Percentiles rank a stretch among this genome's conserved stretches.
These are phyloP conservation scores for Empis livida DNA, from an alignment of 2,888 invertebrate species.

Conservation along the genomic window DNA sequence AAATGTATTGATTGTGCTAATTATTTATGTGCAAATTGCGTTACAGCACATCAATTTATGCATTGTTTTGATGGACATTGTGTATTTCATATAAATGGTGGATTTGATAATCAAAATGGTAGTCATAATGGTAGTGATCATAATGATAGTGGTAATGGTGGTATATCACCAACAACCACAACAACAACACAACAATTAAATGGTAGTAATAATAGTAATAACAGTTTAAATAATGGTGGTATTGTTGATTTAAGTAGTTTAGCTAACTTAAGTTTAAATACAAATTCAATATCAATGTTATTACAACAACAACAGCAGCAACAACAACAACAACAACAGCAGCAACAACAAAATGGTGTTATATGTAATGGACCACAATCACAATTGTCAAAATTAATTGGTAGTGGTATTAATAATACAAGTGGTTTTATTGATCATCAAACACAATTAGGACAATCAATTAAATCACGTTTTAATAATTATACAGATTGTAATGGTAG, in stretches of 20 bases:
- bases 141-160: not conserved
- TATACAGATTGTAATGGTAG: not conserved
- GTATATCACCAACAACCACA: not conserved
- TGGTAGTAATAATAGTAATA: conserved; percentile 14
- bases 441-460: conserved; percentile 5
- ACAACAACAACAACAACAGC: conserved; percentile 12
- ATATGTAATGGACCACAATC: conserved; percentile 21
- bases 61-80: conserved; percentile 97
- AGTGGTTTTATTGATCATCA: conserved; percentile 2
- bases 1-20: conserved; percentile 95
- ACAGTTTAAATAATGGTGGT: conserved; percentile 17
- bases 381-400: conserved; percentile 28
- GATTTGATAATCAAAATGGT: conserved; percentile 6
- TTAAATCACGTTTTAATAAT: conserved; percentile 6
- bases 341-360: conserved; percentile 17
- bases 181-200: conserved; percentile 5
- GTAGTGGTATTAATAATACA: conserved; percentile 9
- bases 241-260: conserved; percentile 3
- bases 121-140: not conserved
- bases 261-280: conserved; percentile 15
- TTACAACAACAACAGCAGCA: too few species aligned
- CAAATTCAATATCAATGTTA: conserved; percentile 30
- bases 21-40: conserved; percentile 92
- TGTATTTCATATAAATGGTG: conserved; percentile 46
- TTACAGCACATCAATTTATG: conserved; percentile 98